phyloP scores from a whole-genome alignment of 2,113 vertebrate genomes.

The Brienomyrus brachyistius region DNA sequence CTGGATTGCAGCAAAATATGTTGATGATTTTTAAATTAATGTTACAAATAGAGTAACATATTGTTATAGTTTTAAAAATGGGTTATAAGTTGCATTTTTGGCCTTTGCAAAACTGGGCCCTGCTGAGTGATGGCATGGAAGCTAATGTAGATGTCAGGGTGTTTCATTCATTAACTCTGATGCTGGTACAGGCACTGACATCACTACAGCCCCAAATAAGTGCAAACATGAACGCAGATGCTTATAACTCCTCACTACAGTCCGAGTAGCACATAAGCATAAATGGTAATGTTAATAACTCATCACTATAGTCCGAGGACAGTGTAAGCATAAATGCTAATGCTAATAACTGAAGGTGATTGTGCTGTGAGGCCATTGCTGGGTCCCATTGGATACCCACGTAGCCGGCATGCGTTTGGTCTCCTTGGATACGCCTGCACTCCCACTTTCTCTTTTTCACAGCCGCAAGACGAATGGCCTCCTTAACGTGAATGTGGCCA shows the following conservation, averaged over 20 bases:
- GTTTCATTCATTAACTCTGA: not conserved
- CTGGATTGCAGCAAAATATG: not conserved
- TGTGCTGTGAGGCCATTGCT: not conserved
- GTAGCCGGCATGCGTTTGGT: not conserved
- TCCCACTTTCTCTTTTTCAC: not conserved
- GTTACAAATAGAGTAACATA: not conserved
- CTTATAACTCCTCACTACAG: not conserved
- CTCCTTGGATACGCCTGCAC: not conserved
- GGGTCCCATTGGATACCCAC: not conserved
- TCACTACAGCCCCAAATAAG: not conserved
- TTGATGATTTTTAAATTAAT: not conserved
- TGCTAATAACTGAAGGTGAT: not conserved
- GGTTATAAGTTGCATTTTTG: not conserved
- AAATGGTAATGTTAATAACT: not conserved
- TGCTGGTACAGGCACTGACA: slow-evolving; percentile 1
- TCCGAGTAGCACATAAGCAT: not conserved
- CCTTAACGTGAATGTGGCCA: not conserved
- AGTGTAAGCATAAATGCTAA: not conserved
- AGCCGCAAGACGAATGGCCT: not conserved
- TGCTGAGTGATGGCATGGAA: not conserved
- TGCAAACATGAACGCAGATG: not conserved
- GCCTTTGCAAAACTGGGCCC: not conserved
- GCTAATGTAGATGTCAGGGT: not conserved
- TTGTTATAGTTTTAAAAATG: not conserved
- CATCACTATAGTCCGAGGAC: not conserved